Base-by-base conservation (phyloP, 2,888 invertebrate species). In the Synergus gifuensis region DNA sequence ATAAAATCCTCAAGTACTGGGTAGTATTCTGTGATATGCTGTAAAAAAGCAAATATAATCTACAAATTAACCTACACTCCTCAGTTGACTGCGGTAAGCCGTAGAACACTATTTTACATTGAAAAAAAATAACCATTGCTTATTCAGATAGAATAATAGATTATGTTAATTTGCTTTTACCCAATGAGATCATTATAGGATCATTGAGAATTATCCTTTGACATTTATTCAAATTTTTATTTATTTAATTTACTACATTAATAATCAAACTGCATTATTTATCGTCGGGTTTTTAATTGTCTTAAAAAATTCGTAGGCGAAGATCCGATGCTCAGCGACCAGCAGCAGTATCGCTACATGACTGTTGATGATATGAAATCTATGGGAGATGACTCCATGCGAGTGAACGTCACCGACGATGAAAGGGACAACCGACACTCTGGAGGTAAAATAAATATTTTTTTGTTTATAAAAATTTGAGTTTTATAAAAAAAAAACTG, bases 351-450 rank as follows among this genome's bases (percentile, higher is more conserved):
- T 93, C 95, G 97, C 83, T 98, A 98, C 93, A 94, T 98, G 93
- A 98, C 98, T 80, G 97, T 97, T 84, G 98, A 98, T 91, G 98
- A 98, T 91, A 98, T 98, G 97, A 98, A 98, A 93, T 97, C 97
- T 11, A 94, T 98, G 84, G 98, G 98, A 82, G 98, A 98, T 91
- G 98, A 98, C 93, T 98, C 98, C 14, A 93, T 98, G 85, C 97
- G 98, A 22, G 98, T 98, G 86, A 98, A 98, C 92, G 98, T 98
- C 28, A 98, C 98, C 3, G 95, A 97, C 87, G 98, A 98, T 90
- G 97, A 98, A 91, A 94, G 97, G 84, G 95, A 96, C 12, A 96
- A 97, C 90, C 90, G 92, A 89, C 90, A 92, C 88, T 92, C 92
- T 83, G 91, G 90, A 87, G 91, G 91, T 91, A 84, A 86, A 86